Evolutionary conservation across 2,888 invertebrate species (phyloP).

Genomic region (Schizotus pectinicornis): DNA sequence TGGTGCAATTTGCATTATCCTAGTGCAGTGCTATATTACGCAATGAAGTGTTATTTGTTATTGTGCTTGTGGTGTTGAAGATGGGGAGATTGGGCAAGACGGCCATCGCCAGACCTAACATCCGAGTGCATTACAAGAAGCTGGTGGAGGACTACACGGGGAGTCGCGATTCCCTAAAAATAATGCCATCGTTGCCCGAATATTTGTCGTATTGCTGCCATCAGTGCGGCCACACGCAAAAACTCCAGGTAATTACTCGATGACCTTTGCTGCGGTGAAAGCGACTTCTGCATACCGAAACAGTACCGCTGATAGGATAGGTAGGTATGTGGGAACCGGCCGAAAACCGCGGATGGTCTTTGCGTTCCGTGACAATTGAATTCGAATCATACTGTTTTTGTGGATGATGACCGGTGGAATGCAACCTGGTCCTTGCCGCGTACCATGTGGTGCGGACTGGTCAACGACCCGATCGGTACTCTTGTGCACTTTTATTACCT

Average conservation of each 20-base stretch:
- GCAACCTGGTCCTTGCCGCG: slow-evolving; percentile 39
- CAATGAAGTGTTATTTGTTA: slow-evolving; percentile 29
- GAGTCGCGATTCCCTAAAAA: slow-evolving; percentile 54
- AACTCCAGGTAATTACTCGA: slow-evolving; percentile 61
- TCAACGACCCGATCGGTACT: slow-evolving; percentile 43
- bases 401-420: slow-evolving; percentile 39
- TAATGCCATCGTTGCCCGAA: slow-evolving; percentile 63
- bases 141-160: slow-evolving; percentile 63
- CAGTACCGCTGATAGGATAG: slow-evolving; percentile 7
- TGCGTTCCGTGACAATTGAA: slow-evolving; percentile 23
- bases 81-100: slow-evolving; percentile 64
- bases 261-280: slow-evolving; percentile 29
- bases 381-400: slow-evolving; percentile 37
- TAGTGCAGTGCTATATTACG: slow-evolving; percentile 7
- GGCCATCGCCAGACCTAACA: slow-evolving; percentile 58
- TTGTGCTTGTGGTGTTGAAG: slow-evolving; percentile 16
- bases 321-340: background rate
- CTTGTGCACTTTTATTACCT: slow-evolving; percentile 11
- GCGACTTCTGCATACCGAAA: slow-evolving; percentile 22
- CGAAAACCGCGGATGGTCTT: too few species aligned
- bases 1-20: too few species aligned
- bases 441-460: slow-evolving; percentile 44
- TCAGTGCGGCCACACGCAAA: slow-evolving; percentile 67
- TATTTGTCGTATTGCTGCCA: slow-evolving; percentile 67
- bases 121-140: slow-evolving; percentile 66